Evolutionary conservation across 2,113 vertebrate species (phyloP), one percentile per base, ranked within the genome.

Genomic region (Pimephales promelas): DNA sequence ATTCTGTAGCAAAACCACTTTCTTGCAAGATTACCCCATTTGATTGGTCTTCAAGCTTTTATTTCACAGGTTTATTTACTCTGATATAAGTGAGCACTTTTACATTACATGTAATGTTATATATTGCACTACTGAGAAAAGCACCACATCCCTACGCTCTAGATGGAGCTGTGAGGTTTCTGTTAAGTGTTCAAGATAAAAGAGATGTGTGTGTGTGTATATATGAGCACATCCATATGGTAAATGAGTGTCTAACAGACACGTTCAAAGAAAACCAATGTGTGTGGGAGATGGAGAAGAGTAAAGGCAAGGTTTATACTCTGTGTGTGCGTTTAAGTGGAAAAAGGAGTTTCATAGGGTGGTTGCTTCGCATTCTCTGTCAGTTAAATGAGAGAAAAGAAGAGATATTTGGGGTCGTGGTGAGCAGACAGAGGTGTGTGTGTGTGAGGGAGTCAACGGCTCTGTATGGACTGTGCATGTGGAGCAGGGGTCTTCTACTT

Each of bases 401-500:
- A 54, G 45, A 81, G 45, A 49, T 52, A 52, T 80, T 70, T 54
- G 47, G 45, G 64, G 64, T 56, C 28, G 1, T 31, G 49, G 61
- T 31, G 59, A 49, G 59, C 40, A 66, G 52, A 77, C 34, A 22
- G 77, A 62, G 14, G 22, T 18, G 24, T 47, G 36, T 64, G 22
- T 18, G 43, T 24, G 74, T 7, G 74, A 59, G 34, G 74, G 74
- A 77, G 74, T 77, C 74, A 77, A 77, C 52, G 40, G 74, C 74
- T 47, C 59, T 62, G 40, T 79, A 79, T 45, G 77, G 57, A 40
- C 18, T 24, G 0, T 45, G 76, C 56, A 62, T 79, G 57, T 3
- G 5, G 64, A 71, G 62, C 49, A 52, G 64, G 31, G 79, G 79
- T 81, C 79, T 81, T 81, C 79, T 54, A 81, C 79, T 81, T 81